Base-by-base conservation (phyloP, 2,113 vertebrate species). In the Saguinus imperator region DNA sequence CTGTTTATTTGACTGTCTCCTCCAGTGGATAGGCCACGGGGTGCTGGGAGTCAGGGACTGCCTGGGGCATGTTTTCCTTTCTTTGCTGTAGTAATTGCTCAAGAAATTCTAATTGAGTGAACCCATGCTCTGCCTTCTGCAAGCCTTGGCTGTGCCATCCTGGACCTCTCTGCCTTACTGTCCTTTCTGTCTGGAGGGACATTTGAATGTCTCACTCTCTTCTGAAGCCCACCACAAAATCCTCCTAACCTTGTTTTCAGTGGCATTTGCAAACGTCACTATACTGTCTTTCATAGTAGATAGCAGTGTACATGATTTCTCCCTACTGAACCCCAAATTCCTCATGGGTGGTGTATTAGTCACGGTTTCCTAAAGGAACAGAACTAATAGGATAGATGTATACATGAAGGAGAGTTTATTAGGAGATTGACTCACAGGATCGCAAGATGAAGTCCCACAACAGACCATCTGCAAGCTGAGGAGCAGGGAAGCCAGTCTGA, bases 1-100 rank as follows among this genome's bases (percentile, higher is more conserved):
- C 25, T 18, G 27, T 64, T 64, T 20, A 21, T n/a, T 25, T 58
- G 20, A 6, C 9, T 21, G 14, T 29, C 0, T 45, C 17, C 6
- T 6, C 37, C 40, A 21, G 32, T 0, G 2, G 18, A 3, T 2
- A 48, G 40, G 29, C 27, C 25, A 35, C 0, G 0, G 6, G 17
- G 35, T 4, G 52, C 64, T 52, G 16, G n/a, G 2, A 35, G 18
- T 64, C 55, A 40, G 18, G 50, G 61, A 32, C 61, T 64, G 48
- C 3, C 11, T 8, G 5, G n/a, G 43, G 12, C n/a, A 25, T 3
- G 27, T 9, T 37, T 20, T 37, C 17, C 57, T 75, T 23, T 8
- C 18, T 1, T 8, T 1, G 3, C 27, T 48, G 1, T 7, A 9
- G 68, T 11, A 11, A 32, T 32, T 73, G 27, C n/a, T 72, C 12